Evolutionary conservation across 2,113 vertebrate species (phyloP).

Genomic region (Asarcornis scutulata): DNA sequence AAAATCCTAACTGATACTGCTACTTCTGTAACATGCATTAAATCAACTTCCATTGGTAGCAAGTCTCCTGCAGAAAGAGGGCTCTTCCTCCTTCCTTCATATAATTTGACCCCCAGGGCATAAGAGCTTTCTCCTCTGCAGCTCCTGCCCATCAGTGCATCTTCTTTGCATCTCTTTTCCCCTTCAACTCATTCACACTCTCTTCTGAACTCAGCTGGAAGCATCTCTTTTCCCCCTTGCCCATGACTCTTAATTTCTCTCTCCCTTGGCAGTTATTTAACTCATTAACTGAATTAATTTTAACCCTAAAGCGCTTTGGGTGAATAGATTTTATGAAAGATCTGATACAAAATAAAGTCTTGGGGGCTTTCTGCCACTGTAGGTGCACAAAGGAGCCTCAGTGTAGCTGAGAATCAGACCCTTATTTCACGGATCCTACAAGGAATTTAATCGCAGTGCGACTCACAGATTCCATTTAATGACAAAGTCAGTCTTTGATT

Average conservation of each 20-base stretch:
- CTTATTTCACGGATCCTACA: neutral
- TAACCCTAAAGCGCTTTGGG: conserved; percentile 52
- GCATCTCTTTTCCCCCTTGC: conserved; percentile 62
- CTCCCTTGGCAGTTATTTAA: conserved; percentile 71
- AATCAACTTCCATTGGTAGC: neutral
- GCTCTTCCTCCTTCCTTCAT: neutral
- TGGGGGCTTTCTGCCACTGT: conserved; percentile 35
- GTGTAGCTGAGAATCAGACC: conserved; percentile 30
- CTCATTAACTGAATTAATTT: conserved; percentile 73
- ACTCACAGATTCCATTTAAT: conserved; percentile 41
- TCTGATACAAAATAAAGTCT: conserved; percentile 59
- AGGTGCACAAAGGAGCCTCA: conserved; percentile 51
- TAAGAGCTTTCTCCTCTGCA: conserved; percentile 39
- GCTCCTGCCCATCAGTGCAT: conserved; percentile 40
- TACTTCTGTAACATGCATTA: neutral
- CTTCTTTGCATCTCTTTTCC: conserved; percentile 60
- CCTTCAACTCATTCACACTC: conserved; percentile 54
- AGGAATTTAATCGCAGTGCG: conserved; percentile 8
- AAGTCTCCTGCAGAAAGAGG: neutral
- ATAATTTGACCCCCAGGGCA: conserved; percentile 31
- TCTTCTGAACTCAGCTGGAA: conserved; percentile 62
- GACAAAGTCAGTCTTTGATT: conserved; percentile 64
- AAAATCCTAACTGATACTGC: neutral
- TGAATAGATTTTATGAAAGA: conserved; percentile 56
- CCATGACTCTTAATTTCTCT: conserved; percentile 69